Evolutionary conservation across 1,140 invertebrate genomes (phyloP).

Genomic region (Myzus persicae): DNA sequence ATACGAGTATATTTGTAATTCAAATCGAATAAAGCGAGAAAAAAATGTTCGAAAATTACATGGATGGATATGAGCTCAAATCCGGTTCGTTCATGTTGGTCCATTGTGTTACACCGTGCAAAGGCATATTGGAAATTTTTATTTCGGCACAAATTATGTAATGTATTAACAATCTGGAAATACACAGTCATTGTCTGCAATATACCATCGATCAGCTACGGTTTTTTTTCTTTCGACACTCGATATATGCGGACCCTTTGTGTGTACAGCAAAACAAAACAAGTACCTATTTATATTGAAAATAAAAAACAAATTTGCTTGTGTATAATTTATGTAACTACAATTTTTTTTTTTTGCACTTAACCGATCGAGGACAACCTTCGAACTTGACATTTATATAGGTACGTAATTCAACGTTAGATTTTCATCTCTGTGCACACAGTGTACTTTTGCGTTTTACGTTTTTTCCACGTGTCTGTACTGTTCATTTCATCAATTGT

Average conservation of each 20-base stretch:
- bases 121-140: slow-evolving; percentile 53
- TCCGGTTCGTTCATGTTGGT: slow-evolving; percentile 48
- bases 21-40: slow-evolving; percentile 33
- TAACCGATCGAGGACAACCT: slow-evolving; percentile 49
- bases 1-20: slow-evolving; percentile 38
- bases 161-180: slow-evolving; percentile 37
- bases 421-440: slow-evolving; percentile 34
- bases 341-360: slow-evolving; percentile 42
- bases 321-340: slow-evolving; percentile 36
- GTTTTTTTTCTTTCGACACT: slow-evolving; percentile 47
- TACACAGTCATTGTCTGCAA: slow-evolving; percentile 54
- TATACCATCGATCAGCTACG: slow-evolving; percentile 49
- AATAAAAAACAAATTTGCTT: slow-evolving; percentile 49
- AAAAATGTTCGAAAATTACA: slow-evolving; percentile 25
- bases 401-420: slow-evolving; percentile 52
- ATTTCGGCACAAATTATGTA: slow-evolving; percentile 56
- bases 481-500: slow-evolving; percentile 35
- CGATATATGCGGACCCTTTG: slow-evolving; percentile 54
- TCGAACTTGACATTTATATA: slow-evolving; percentile 58
- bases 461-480: neutral
- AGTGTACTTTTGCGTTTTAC: neutral
- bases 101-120: slow-evolving; percentile 32
- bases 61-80: slow-evolving; percentile 21
- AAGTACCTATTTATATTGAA: slow-evolving; percentile 47
- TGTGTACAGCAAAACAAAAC: slow-evolving; percentile 53